Evolutionary conservation across 2,888 invertebrate genomes (phyloP), one percentile per base, ranked within the genome.

Genomic region (Epirrhoe alternata): DNA sequence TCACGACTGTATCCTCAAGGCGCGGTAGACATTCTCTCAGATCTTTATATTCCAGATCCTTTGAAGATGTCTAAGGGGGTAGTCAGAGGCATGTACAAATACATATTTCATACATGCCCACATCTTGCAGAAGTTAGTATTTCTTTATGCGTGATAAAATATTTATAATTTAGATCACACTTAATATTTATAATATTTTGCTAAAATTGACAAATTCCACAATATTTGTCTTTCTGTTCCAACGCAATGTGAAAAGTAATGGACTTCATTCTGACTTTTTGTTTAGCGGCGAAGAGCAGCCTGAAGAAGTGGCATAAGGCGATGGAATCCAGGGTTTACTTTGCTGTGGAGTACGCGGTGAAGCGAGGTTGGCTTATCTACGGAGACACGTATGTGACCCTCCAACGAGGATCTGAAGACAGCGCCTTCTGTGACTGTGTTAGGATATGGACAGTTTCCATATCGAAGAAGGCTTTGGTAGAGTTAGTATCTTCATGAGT

Each of bases 371-470:
- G 83, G 83, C 67, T 89, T 7, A 56, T 54, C 1, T 83, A 83
- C 42, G 85, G 85, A 16, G 86, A 90, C 65, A 70, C 63, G 10
- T 90, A 88, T 65, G 75, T 89, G 12, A 79, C 83, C 0, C 74
- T 91, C 0, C 82, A 86, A 54, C 82, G 86, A 47, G 80, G 80
- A 0, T 58, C 75, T 0, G 87, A 88, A 14, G 73, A 74, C 31
- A 87, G 85, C 58, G 82, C 83, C 3, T 90, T 78, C 69, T 88
- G 88, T 54, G 89, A 90, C 65, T 77, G 77, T 42, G 80, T 89
- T 33, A 71, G 77, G 8, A 52, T 84, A 1, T 82, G 80, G 79
- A 76, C 63, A 12, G 84, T 87, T 6, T 76, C 72, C 51, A 75
- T 80, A 3, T 68, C 74, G 0, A 83, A 80, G 63, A 86, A 79